A percentile compares a stretch with the other conserved stretches of the same genome.
phyloP scores from a whole-genome alignment of 2,113 vertebrate genomes.

The Centropristis striata region DNA sequence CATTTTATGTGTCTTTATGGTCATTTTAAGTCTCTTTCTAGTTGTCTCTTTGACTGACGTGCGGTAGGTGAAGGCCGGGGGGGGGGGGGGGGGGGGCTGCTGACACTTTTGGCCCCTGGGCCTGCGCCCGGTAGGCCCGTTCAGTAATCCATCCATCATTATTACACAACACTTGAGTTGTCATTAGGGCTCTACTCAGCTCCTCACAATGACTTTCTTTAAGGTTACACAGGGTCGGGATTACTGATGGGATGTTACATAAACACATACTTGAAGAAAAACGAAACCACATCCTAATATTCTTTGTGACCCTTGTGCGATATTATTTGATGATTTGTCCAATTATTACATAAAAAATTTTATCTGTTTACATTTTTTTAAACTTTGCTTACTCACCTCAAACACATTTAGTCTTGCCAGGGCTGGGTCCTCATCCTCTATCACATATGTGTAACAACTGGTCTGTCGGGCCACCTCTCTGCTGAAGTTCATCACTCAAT shows the following conservation, averaged over 20 bases:
- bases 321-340: too few species aligned
- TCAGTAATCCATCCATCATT: neutral
- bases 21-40: too few species aligned
- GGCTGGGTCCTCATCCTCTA: conserved; percentile 74
- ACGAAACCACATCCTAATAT: neutral
- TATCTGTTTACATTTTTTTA: too few species aligned
- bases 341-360: too few species aligned
- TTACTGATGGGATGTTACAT: conserved; percentile 33
- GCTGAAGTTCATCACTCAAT: conserved; percentile 75
- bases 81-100: too few species aligned
- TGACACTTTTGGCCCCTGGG: too few species aligned
- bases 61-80: too few species aligned
- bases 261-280: conserved; percentile 19
- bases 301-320: too few species aligned
- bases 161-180: conserved; percentile 28
- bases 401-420: conserved; percentile 73
- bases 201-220: conserved; percentile 18
- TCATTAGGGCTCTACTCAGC: neutral
- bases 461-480: conserved; percentile 70
- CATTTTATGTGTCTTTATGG: too few species aligned
- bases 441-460: conserved; percentile 82
- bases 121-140: too few species aligned
- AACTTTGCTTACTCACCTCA: conserved; percentile 67
- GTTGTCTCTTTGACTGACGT: too few species aligned
- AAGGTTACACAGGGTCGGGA: conserved; percentile 6